Conservation (phyloP, 2,113 vertebrate species). For the mouse (Mus musculus) region GRCm39 chr17:47970501-47971000, state of each 20-base stretch:
- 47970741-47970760: not conserved
- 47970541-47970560: not conserved
- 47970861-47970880: constrained; percentile 49
- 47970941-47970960: not conserved
- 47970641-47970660: not conserved
- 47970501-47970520: not conserved
- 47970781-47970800: not conserved
- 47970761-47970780: not conserved
- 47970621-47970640: not conserved
- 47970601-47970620: not conserved
- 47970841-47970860: not conserved
- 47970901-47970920: not conserved
- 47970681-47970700: not conserved
- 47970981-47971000: not conserved
- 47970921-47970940: constrained; percentile 4
- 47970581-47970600: not conserved
- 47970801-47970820: not conserved
- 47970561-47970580: not conserved
- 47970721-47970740: not conserved
- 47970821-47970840: constrained; percentile 12
- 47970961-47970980: constrained; percentile 7
- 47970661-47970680: not conserved
- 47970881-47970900: constrained; percentile 18
- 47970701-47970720: not conserved
- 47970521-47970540: not conserved